Percentiles rank a stretch among this genome's conserved stretches.
Evolutionary conservation across 2,888 invertebrate species (phyloP).

Genomic region (Chrysolina americana): DNA sequence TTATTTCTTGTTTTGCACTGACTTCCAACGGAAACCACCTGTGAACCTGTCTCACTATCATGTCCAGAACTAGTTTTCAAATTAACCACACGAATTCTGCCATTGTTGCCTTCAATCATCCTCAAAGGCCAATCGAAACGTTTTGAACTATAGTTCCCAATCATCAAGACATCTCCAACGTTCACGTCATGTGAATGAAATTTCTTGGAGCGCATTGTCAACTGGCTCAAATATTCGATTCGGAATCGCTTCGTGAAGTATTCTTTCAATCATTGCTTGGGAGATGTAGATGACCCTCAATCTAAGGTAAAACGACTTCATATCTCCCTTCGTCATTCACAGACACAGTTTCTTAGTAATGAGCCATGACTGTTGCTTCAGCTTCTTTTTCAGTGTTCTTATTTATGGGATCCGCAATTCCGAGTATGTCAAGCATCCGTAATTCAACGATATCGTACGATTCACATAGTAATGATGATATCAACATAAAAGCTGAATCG

Average conservation of each 20-base stretch:
- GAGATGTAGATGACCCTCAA: conserved; percentile 4
- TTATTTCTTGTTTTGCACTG: conserved; percentile 25
- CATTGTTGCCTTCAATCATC: not conserved
- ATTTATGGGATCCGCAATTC: not conserved
- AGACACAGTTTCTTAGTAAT: not conserved
- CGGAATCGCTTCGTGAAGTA: not conserved
- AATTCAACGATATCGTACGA: not conserved
- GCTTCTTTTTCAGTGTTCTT: not conserved
- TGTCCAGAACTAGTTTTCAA: not conserved
- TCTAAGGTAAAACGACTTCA: not conserved
- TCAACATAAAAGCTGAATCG: no score
- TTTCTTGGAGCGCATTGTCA: not conserved
- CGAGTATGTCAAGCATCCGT: not conserved
- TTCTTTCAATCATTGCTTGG: not conserved
- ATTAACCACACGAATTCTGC: not conserved
- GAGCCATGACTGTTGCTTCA: not conserved
- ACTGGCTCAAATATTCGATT: not conserved
- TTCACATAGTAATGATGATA: not conserved
- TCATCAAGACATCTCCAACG: no score
- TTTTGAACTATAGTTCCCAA: no score
- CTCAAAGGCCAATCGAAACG: not conserved
- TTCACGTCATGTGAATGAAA: no score
- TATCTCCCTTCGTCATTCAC: not conserved
- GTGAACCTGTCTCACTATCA: not conserved
- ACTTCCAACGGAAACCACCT: no score